A percentile compares a stretch with the other conserved stretches of the same genome.
Conservation (phyloP, 2,888 invertebrate species). For the Drosophila parthenogenetica region DNA sequence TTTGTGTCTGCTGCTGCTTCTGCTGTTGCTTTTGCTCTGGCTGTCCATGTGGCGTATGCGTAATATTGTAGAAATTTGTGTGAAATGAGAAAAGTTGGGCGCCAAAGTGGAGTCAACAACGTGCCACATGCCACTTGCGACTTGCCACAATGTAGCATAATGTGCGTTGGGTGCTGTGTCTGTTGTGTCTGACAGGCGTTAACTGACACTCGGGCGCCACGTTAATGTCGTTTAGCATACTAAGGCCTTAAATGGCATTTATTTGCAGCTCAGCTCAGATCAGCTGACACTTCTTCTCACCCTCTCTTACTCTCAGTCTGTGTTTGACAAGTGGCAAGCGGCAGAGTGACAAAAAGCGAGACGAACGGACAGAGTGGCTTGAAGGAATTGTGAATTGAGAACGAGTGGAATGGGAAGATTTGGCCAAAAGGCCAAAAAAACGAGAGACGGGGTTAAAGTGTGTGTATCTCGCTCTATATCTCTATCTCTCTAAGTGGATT, state of each 20-base stretch:
- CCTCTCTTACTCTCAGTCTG: not conserved
- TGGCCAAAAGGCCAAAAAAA: not conserved
- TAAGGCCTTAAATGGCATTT: constrained; percentile 77
- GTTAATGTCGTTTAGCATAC: constrained; percentile 77
- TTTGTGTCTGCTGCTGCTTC: constrained; percentile 8
- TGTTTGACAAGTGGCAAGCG: constrained; percentile 34
- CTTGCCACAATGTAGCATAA: not conserved
- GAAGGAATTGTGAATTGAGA: constrained; percentile 29
- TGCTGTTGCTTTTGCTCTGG: constrained; percentile 10
- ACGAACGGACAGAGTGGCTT: constrained; percentile 34
- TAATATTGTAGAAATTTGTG: constrained; percentile 43
- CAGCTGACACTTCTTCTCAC: not conserved
- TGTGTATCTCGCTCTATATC: not conserved
- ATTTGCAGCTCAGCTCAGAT: constrained; percentile 58
- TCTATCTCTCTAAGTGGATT: constrained; percentile 61
- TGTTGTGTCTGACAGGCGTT: constrained; percentile 71
- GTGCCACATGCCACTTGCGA: constrained; percentile 7
- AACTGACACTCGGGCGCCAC: constrained; percentile 74
- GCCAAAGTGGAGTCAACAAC: constrained; percentile 1
- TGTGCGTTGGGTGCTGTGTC: constrained; percentile 13
- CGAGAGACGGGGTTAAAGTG: not conserved
- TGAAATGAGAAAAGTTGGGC: constrained; percentile 42
- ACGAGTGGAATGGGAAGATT: not conserved
- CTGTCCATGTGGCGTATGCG: constrained; percentile 63
- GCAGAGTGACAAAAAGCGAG: constrained; percentile 33